Evolutionary conservation across 2,113 vertebrate genomes (phyloP), one percentile per base, ranked within the genome.

Genomic region (Motacilla tschutschensis): DNA sequence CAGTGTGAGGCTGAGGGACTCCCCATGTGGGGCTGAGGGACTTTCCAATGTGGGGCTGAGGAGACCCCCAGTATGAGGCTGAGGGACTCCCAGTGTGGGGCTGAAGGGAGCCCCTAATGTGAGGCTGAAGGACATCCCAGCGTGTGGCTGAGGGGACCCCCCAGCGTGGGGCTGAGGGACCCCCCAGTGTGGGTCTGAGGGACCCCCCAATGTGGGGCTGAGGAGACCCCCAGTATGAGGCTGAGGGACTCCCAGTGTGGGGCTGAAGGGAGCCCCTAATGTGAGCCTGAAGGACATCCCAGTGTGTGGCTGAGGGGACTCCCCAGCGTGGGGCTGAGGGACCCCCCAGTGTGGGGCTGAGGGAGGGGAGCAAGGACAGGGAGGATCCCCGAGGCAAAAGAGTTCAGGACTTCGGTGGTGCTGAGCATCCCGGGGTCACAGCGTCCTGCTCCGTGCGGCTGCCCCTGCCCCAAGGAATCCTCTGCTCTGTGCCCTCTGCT

Each of bases 171-270:
- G 24, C 38, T 62, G 38, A 48, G 50, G 71, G 36, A 35, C 5
- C 3, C 8, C 3, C 14, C 22, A 4, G n/a, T 21, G 17, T 33
- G 53, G 21, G 40, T 10, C 36, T 53, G 29, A 53, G 16, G 36
- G 25, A 18, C 8, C 3, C 10, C 24, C 3, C 21, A 4, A 3
- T 38, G 41, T 47, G 28, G 2, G 55, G 28, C 21, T 48, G 55
- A 59, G 35, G 26, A 33, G 12, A 1, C 5, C 3, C 15, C 5
- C 21, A 0, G 0, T 29, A 38, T 11, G 66, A 1, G 40, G 33
- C 44, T 60, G 33, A 35, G 75, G 35, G 16, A 44, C 5, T 47
- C 17, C 20, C 58, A 1, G 0, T 43, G 58, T 21, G 36, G 0
- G 17, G 17, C 24, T 28, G 41, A 71, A 28, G n/a, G 18, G 5